Evolutionary conservation across 2,113 vertebrate species (phyloP).

Genomic region (Manacus vitellinus): DNA sequence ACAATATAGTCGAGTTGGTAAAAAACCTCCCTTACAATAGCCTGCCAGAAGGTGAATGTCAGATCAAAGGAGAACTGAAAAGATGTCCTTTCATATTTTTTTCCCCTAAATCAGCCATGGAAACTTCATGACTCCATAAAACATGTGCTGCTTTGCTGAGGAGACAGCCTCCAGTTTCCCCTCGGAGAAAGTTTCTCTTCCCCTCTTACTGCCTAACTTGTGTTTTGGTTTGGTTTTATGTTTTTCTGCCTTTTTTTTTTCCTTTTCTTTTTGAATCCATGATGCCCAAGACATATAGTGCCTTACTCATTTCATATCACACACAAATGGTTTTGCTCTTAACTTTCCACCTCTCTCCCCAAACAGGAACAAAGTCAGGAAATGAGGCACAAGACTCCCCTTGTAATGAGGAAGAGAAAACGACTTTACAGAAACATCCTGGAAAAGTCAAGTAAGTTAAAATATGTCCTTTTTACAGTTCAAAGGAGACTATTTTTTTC

Average conservation of each 20-base stretch:
- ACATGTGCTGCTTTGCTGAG: slow-evolving; percentile 30
- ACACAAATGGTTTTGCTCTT: slow-evolving; percentile 8
- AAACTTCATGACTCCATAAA: slow-evolving; percentile 60
- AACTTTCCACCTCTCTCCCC: slow-evolving; percentile 33
- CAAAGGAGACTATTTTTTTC: slow-evolving; percentile 48
- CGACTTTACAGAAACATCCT: slow-evolving; percentile 73
- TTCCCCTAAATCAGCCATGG: slow-evolving; percentile 19
- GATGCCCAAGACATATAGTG: background rate
- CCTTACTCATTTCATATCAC: background rate
- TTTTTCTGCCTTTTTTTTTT: background rate
- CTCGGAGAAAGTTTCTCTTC: slow-evolving; percentile 1
- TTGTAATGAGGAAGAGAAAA: slow-evolving; percentile 76
- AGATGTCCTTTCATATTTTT: slow-evolving; percentile 45
- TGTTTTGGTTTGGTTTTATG: background rate
- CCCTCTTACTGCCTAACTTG: background rate
- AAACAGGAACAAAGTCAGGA: slow-evolving; percentile 74
- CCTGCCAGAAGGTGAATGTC: slow-evolving; percentile 61
- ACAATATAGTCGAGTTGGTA: slow-evolving; percentile 33
- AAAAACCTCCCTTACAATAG: slow-evolving; percentile 35
- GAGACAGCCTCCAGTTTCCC: slow-evolving; percentile 19
- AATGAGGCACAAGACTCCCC: slow-evolving; percentile 73
- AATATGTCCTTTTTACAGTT: slow-evolving; percentile 53
- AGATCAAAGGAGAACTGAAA: slow-evolving; percentile 56
- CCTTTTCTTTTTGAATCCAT: background rate
- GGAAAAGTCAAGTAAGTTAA: slow-evolving; percentile 81